phyloP scores from a whole-genome alignment of 1,140 invertebrate genomes.

The Drosophila simulans region DNA sequence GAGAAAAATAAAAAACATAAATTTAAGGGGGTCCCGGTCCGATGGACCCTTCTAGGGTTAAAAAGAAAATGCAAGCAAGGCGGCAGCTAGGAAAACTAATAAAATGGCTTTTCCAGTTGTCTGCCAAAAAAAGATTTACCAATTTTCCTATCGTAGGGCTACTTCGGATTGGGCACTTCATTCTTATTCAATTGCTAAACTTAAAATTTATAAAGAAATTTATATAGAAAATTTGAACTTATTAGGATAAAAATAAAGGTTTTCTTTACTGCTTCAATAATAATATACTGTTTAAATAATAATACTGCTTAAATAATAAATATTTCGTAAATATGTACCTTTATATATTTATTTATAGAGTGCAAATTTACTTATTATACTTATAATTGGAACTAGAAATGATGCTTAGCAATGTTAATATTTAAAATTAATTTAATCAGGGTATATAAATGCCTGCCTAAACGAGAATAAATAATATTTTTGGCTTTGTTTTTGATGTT shows the following conservation, averaged over 20 bases:
- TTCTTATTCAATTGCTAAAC: background rate
- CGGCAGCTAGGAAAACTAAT: conserved; percentile 13
- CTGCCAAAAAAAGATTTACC: conserved; percentile 19
- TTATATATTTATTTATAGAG: too few species aligned
- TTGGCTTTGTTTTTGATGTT: background rate
- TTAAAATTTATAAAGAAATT: too few species aligned
- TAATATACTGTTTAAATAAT: too few species aligned
- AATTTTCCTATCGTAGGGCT: conserved; percentile 4
- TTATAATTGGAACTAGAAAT: too few species aligned
- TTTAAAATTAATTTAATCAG: background rate
- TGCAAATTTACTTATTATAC: too few species aligned
- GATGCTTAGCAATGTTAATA: too few species aligned
- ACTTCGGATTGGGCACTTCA: background rate
- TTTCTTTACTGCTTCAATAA: too few species aligned
- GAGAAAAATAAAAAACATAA: conserved; percentile 13
- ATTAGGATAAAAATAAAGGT: too few species aligned
- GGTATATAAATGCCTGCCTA: background rate
- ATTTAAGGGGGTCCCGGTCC: conserved; percentile 6
- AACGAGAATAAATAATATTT: background rate
- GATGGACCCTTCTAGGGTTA: conserved; percentile 14
- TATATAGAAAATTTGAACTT: too few species aligned
- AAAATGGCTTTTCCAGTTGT: conserved; percentile 24
- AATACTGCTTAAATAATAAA: too few species aligned
- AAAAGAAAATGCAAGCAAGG: background rate
- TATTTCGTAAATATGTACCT: too few species aligned